Base-by-base conservation (phyloP, 35 echinoderm and acorn worm species). In the Diadema setosum region DNA sequence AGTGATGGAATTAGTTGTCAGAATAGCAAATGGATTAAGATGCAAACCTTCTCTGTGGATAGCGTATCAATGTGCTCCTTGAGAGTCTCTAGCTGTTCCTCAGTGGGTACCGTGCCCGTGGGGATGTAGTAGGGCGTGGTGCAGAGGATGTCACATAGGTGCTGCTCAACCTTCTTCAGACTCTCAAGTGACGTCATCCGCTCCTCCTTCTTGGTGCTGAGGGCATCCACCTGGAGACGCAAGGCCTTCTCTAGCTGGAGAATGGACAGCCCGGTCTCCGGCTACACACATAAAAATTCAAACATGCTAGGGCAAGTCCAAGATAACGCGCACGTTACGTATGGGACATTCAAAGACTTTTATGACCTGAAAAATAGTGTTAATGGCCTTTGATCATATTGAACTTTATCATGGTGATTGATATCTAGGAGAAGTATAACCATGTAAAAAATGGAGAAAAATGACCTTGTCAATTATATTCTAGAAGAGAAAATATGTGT, bases 71-170 rank as follows among this genome's bases (percentile, higher is more conserved):
- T 99, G 57, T 99, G 92, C 76, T 99, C 92, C 43, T 90, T 45
- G 7, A 99, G 82, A 5, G 82, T 83, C 48, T 78, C 65, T 24
- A 99, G 65, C 65, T 99, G 93, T 83, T 94, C 90, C 45, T 88
- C 33, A 37, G 85, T 90, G 27, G 96, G 92, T 37, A 99, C 85
- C 6, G 86, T 95, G 21, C 96, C 96, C 34, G 92, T 92, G 17
- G 96, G 89, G 27, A 99, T 94, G 82, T 99, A 99, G 82, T 95
- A 90, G 1, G 96, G 96, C n/a, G 96, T 99, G 42, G 90, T 94
- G 50, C 89, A 94, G 29, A 99, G 76, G 39, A 86, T 74, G 59
- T 99, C 96, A 37, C 96, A 99, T 18, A 99, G 83, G 4, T 81
- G 39, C 60, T 99, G 96, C 64, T 99, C 96, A 0, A 70, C 84